These are phyloP conservation scores for Malacosoma neustria DNA, from an alignment of 2,888 invertebrate genomes.

Conservation along the genomic window DNA sequence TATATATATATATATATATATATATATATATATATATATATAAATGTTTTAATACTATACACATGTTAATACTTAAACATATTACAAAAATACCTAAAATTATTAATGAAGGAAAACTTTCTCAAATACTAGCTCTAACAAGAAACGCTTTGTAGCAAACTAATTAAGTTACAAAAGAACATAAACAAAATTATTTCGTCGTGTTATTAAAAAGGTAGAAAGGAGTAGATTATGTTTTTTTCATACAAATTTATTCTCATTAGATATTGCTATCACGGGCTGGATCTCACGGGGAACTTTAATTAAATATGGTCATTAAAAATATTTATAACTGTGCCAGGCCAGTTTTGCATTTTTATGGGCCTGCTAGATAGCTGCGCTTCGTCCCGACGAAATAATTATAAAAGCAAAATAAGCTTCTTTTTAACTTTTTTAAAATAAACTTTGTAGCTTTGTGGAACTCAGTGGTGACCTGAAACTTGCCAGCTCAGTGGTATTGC, in stretches of 20 bases:
- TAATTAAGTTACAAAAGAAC: not conserved
- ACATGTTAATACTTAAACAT: too few relatives aligned
- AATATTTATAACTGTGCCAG: constrained; percentile 56
- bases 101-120: too few relatives aligned
- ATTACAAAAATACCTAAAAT: too few relatives aligned
- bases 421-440: not conserved
- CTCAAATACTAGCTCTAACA: too few relatives aligned
- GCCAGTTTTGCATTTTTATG: constrained; percentile 60
- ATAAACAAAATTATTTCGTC: not conserved
- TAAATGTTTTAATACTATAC: too few relatives aligned
- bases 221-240: constrained; percentile 13
- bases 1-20: too few relatives aligned
- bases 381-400: constrained; percentile 1
- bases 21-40: too few relatives aligned
- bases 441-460: too few relatives aligned
- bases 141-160: not conserved
- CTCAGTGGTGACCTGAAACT: too few relatives aligned
- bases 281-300: constrained; percentile 35
- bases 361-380: constrained; percentile 27
- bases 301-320: constrained; percentile 64
- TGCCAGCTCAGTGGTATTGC: too few relatives aligned
- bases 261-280: constrained; percentile 31
- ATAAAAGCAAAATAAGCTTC: not conserved
- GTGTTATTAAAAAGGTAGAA: constrained; percentile 1
- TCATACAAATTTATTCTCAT: constrained; percentile 26